These are phyloP conservation scores for Montipora capricornis DNA, from an alignment of 64 coral and sea anemone genomes.

Conservation along the genomic window DNA sequence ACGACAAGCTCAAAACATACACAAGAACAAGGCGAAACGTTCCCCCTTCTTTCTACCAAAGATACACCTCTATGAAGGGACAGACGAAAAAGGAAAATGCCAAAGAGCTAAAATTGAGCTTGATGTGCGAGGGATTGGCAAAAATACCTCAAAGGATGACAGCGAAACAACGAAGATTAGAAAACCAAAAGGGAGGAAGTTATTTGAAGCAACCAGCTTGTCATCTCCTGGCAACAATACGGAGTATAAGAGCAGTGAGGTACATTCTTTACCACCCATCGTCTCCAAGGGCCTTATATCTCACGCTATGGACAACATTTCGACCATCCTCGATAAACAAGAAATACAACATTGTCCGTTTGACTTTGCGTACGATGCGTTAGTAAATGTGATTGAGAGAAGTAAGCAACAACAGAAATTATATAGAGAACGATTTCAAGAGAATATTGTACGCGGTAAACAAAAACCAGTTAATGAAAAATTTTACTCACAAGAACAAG, in stretches of 20 bases:
- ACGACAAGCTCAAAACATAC: background rate
- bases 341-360: background rate
- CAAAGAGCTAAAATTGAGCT: background rate
- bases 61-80: background rate
- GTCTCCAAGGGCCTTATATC: background rate
- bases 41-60: slow-evolving; percentile 18
- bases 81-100: background rate
- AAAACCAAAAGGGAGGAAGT: slow-evolving; percentile 1
- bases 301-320: background rate
- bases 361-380: background rate
- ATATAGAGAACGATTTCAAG: slow-evolving; percentile 2
- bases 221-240: slow-evolving; percentile 24
- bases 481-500: background rate
- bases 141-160: background rate
- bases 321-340: no score
- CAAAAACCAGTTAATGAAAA: slow-evolving; percentile 40
- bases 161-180: background rate
- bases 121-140: slow-evolving; percentile 7
- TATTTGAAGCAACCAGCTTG: background rate
- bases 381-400: slow-evolving; percentile 24
- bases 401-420: background rate
- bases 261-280: background rate
- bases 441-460: background rate
- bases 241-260: background rate
- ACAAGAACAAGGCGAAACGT: background rate